Evolutionary conservation across 2,888 invertebrate species (phyloP).

Genomic region (Balanococcus diminutus): DNA sequence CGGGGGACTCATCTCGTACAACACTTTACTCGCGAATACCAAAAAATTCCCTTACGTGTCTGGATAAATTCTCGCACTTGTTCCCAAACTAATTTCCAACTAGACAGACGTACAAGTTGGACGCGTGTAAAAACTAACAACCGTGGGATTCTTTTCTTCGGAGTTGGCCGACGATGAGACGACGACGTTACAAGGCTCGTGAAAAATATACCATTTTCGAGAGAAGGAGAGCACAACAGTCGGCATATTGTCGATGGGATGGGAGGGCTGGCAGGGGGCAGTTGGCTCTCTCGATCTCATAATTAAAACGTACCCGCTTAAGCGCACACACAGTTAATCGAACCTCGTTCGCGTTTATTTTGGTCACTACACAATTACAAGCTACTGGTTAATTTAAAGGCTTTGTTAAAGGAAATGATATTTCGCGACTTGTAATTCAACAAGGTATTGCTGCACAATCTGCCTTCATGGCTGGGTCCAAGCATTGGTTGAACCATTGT

Average conservation of each 20-base stretch:
- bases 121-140: not conserved
- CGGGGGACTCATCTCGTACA: not conserved
- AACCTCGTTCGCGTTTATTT: not conserved
- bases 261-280: not conserved
- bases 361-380: conserved; percentile 24
- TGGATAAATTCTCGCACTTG: not conserved
- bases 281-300: conserved; percentile 1
- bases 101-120: not conserved
- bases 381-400: conserved; percentile 2
- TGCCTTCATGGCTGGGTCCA: not conserved
- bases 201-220: no score
- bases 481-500: no score
- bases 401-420: conserved; percentile 37
- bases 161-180: no score
- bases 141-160: not conserved
- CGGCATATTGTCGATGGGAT: not conserved
- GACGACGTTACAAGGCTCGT: not conserved
- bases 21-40: not conserved
- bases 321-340: not conserved
- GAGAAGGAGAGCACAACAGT: not conserved
- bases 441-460: not conserved
- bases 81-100: not conserved
- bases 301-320: conserved; percentile 28
- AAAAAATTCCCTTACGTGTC: not conserved
- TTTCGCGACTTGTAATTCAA: conserved; percentile 35